Conservation (phyloP, 1,140 invertebrate species). For the Drosophila athabasca region DNA sequence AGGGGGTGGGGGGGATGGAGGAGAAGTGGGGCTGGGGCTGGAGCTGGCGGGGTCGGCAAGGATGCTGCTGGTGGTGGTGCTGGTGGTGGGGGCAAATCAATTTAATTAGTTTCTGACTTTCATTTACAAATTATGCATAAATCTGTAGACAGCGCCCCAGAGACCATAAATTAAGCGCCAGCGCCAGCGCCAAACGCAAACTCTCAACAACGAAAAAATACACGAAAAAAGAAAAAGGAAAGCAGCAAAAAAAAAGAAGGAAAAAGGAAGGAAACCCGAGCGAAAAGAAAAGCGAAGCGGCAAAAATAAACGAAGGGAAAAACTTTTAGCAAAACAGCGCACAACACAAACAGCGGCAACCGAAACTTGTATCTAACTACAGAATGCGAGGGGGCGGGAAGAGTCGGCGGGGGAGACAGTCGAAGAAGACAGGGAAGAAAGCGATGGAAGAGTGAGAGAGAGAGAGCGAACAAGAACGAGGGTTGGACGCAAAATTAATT, state of each 20-base stretch:
- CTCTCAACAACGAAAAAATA: conserved; percentile 38
- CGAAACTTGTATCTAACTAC: conserved; percentile 76
- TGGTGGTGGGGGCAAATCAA: conserved; percentile 61
- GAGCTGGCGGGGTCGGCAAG: no score
- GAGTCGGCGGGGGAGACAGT: conserved; percentile 6
- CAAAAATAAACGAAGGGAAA: conserved; percentile 31
- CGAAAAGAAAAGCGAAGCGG: conserved; percentile 12
- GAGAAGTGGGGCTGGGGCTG: background rate
- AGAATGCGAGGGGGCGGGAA: conserved; percentile 8
- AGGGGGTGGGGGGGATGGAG: background rate
- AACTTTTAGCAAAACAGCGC: conserved; percentile 39
- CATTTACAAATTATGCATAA: conserved; percentile 82
- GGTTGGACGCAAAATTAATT: conserved; percentile 80
- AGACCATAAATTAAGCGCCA: conserved; percentile 78
- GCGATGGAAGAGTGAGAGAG: conserved; percentile 15
- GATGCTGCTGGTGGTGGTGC: no score
- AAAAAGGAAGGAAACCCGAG: conserved; percentile 11
- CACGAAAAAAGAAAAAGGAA: background rate
- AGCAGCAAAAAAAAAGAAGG: conserved; percentile 1
- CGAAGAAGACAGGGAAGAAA: conserved; percentile 16
- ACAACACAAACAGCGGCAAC: conserved; percentile 62
- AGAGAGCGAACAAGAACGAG: conserved; percentile 44
- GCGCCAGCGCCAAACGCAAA: conserved; percentile 58
- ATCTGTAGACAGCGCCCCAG: conserved; percentile 78
- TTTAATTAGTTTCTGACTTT: conserved; percentile 81